A percentile compares a stretch with the other conserved stretches of the same genome.
phyloP scores from a whole-genome alignment of 2,888 invertebrate species.

The Hyposoter didymator region DNA sequence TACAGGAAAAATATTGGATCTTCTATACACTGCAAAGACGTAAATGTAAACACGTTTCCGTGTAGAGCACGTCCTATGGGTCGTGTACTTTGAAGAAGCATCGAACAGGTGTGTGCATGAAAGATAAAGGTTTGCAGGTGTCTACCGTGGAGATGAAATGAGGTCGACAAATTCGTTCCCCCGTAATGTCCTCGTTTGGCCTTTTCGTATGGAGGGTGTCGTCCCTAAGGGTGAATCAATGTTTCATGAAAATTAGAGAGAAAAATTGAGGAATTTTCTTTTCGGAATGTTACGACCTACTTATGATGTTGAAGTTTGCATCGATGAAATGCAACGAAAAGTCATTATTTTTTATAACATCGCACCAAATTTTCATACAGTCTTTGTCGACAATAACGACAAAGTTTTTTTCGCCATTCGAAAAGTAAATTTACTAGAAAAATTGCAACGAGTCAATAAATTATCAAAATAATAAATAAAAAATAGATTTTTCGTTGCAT shows the following conservation, averaged over 20 bases:
- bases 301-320: too few relatives aligned
- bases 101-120: neutral
- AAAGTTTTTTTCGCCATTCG: too few relatives aligned
- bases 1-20: slow-evolving; percentile 31
- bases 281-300: neutral
- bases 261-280: neutral
- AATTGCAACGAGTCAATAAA: too few relatives aligned
- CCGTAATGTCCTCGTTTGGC: neutral
- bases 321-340: too few relatives aligned
- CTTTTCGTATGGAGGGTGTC: slow-evolving; percentile 1
- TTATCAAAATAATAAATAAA: too few relatives aligned
- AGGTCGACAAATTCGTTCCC: slow-evolving; percentile 36
- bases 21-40: slow-evolving; percentile 19
- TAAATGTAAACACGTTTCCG: neutral
- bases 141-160: slow-evolving; percentile 23
- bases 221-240: neutral
- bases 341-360: too few relatives aligned
- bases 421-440: too few relatives aligned
- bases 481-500: too few relatives aligned
- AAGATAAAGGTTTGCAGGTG: slow-evolving; percentile 41
- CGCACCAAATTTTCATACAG: too few relatives aligned
- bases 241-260: neutral
- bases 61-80: slow-evolving; percentile 43
- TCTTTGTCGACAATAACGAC: too few relatives aligned
- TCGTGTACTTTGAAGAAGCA: slow-evolving; percentile 30